These are phyloP conservation scores for Cheirogaleus medius DNA, from an alignment of 2,113 vertebrate genomes.

Conservation along the genomic window DNA sequence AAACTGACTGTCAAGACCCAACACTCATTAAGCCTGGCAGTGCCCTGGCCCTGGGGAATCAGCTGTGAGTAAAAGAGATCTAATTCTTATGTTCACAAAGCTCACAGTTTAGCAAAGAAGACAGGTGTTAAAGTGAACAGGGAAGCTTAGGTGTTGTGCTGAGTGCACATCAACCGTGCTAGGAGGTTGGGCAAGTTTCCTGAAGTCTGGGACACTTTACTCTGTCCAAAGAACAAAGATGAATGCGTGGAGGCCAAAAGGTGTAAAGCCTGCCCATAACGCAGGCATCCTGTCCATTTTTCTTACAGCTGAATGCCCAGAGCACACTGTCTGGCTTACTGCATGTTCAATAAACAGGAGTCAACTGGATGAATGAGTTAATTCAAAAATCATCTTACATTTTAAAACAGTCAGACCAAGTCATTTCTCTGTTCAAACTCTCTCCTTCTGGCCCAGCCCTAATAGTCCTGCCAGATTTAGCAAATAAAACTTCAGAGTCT, in stretches of 20 bases:
- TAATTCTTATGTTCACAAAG: neutral
- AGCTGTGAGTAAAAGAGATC: neutral
- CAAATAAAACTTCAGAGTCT: neutral
- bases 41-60: neutral
- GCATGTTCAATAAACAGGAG: neutral
- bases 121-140: neutral
- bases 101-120: neutral
- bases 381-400: neutral
- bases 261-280: too few relatives aligned
- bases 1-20: neutral
- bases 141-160: neutral
- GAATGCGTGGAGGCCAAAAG: neutral
- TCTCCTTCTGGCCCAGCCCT: neutral
- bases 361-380: neutral
- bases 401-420: neutral
- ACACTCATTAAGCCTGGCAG: neutral
- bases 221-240: neutral
- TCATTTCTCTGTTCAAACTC: neutral
- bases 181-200: neutral
- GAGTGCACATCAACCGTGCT: rapidly evolving
- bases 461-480: neutral
- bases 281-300: neutral
- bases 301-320: neutral
- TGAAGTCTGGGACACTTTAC: neutral
- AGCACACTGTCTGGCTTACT: neutral